Evolutionary conservation across 2,797 vertebrate genomes (phyloP).

Genomic region (Galagoides demidoff): DNA sequence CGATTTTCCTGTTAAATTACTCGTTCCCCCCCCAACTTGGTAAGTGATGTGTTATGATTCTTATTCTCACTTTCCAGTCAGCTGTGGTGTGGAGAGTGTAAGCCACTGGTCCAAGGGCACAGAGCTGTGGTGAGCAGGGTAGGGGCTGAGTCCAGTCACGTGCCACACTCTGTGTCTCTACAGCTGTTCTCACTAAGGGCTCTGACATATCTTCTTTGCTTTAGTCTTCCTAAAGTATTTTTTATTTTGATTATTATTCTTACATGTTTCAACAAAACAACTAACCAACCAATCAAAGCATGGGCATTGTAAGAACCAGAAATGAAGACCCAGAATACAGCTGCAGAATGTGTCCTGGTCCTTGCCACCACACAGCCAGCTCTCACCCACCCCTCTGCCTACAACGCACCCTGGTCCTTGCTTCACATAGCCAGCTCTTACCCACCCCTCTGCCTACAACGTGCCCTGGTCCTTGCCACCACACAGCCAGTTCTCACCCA

Average conservation of each 20-base stretch:
- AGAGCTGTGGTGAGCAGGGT: not conserved
- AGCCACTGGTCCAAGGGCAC: not conserved
- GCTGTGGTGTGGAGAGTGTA: not conserved
- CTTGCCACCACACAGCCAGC: too few species aligned
- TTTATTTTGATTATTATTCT: not conserved
- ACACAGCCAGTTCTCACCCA: too few species aligned
- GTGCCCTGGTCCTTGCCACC: too few species aligned
- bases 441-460: too few species aligned
- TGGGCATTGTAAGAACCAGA: not conserved
- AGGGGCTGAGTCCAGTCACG: not conserved
- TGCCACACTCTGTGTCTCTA: not conserved
- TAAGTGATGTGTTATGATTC: not conserved
- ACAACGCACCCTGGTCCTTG: too few species aligned
- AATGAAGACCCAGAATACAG: not conserved
- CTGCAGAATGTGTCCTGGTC: too few species aligned
- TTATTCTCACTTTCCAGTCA: slow-evolving; percentile 39
- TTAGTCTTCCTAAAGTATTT: not conserved
- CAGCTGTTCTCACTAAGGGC: not conserved
- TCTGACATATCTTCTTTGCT: not conserved
- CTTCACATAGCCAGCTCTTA: too few species aligned
- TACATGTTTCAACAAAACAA: not conserved
- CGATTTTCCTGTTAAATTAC: not conserved
- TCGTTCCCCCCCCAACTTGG: not conserved
- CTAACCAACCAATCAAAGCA: not conserved
- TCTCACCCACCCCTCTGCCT: too few species aligned